Base-by-base conservation (phyloP, 2,113 vertebrate species). In the Triplophysa dalaica region DNA sequence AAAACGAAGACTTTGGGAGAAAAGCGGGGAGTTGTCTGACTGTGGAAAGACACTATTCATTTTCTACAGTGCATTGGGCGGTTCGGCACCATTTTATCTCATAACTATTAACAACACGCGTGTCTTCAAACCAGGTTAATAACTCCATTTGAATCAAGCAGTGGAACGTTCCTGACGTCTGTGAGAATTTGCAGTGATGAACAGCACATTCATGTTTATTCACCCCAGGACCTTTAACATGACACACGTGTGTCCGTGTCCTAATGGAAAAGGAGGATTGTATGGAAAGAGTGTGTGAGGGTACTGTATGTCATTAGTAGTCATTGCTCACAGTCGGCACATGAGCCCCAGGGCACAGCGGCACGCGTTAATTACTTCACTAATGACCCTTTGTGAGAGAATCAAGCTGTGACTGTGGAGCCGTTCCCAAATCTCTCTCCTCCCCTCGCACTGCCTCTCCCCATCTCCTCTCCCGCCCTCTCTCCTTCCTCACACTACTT, bases 341-440 rank as follows among this genome's bases (percentile, higher is more conserved):
- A 75, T 17, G 84, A 83, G 88, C 89, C 90, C 82, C 9, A 73
- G 89, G 88, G 89, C 88, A 73, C 69, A 85, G 84, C 85, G 84
- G 85, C 88, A 88, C 81, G 85, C 87, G 86, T 90, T 92, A 93
- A 93, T 93, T 91, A 93, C 83, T 89, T 84, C 85, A 83, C 90
- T 92, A 93, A 93, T 92, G 91, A 92, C 86, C 91, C 85, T 88
- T 83, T 85, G 85, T 86, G 83, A 89, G 85, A 88, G 88, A 81
- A 86, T 83, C 79, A 78, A 82, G 54, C 76, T 82, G 86, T 79
- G 86, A 81, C 77, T 78, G n/a, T 33, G 64, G 73, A 75, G 79
- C 29, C 6, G 43, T 63, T 62, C 33, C 58, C 67, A 58, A 68
- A 77, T 70, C 65, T 70, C 64, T 63, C 50, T 64, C 83, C 21